Conservation (phyloP, 2,113 vertebrate genomes). For the Burhinus bistriatus region DNA sequence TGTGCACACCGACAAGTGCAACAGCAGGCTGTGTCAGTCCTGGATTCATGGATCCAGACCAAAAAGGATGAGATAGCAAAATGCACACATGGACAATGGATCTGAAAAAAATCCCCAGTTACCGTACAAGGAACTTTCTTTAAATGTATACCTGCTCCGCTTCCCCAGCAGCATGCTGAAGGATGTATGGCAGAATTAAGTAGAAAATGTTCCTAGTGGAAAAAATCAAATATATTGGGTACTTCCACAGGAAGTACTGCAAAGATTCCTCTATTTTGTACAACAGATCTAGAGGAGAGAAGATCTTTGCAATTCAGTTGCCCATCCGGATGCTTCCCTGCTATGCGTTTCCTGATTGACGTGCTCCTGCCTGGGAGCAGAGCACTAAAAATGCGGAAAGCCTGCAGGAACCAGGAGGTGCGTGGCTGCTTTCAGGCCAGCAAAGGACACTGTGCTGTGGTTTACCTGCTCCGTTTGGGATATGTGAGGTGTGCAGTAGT, state of each 20-base stretch:
- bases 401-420: not conserved
- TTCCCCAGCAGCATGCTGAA: not conserved
- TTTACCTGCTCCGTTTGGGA: not conserved
- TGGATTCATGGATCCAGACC: not conserved
- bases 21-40: not conserved
- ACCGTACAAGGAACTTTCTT: not conserved
- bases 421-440: not conserved
- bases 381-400: not conserved
- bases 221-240: not conserved
- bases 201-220: not conserved
- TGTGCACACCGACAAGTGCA: fast-evolving
- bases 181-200: not conserved
- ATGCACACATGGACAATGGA: not conserved
- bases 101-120: not conserved
- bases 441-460: not conserved
- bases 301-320: not conserved
- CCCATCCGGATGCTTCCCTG: not conserved
- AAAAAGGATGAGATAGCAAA: not conserved
- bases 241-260: not conserved
- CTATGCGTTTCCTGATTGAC: fast-evolving
- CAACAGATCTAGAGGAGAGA: not conserved
- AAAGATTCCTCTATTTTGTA: not conserved
- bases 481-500: not conserved
- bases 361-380: not conserved
- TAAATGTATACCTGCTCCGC: not conserved